Evolutionary conservation across 2,888 invertebrate genomes (phyloP).

Genomic region (Drosophila flavopinicola): DNA sequence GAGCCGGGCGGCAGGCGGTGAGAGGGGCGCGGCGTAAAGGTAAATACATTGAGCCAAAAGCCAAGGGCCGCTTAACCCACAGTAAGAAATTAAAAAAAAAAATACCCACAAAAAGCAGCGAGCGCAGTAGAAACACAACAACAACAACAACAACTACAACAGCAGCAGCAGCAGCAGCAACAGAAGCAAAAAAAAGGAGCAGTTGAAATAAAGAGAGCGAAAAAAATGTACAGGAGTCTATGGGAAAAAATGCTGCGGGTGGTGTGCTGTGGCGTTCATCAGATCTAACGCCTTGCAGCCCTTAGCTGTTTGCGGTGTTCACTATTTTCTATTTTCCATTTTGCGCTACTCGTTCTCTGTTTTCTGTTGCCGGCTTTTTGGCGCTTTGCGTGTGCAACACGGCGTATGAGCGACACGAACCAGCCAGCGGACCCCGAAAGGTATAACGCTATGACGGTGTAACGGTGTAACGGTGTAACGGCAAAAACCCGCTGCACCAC

Average conservation of each 20-base stretch:
- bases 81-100: constrained; percentile 55
- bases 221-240: neutral
- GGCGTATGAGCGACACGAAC: constrained; percentile 66
- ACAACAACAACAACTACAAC: neutral
- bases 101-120: constrained; percentile 10
- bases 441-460: neutral
- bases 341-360: constrained; percentile 1
- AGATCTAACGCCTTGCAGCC: constrained; percentile 47
- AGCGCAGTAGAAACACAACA: constrained; percentile 1
- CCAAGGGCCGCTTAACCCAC: constrained; percentile 61
- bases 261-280: constrained; percentile 12
- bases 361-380: constrained; percentile 35
- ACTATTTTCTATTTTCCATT: constrained; percentile 28
- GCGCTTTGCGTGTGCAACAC: constrained; percentile 55
- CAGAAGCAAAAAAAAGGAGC: neutral
- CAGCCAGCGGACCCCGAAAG: constrained; percentile 17
- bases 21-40: constrained; percentile 50
- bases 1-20: constrained; percentile 10
- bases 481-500: constrained; percentile 47
- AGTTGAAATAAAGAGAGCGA: neutral
- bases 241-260: constrained; percentile 3
- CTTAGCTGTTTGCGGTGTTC: constrained; percentile 49
- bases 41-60: constrained; percentile 72
- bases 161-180: too few species aligned
- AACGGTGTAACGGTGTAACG: constrained; percentile 17